phyloP scores from a whole-genome alignment of 2,113 vertebrate genomes.

The Ciconia boyciana region DNA sequence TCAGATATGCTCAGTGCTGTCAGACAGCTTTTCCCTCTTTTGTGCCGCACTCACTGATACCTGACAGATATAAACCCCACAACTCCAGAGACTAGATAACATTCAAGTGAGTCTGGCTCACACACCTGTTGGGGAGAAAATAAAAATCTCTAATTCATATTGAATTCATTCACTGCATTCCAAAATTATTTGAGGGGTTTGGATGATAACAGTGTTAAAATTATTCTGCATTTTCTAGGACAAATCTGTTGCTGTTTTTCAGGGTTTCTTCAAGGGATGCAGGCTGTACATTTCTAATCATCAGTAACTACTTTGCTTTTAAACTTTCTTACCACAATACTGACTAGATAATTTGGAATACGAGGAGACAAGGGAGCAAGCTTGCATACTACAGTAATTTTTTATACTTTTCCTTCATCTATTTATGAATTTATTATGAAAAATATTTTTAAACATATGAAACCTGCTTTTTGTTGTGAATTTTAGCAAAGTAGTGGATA shows the following conservation, averaged over 20 bases:
- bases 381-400: conserved; percentile 54
- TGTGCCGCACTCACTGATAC: not conserved
- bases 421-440: conserved; percentile 71
- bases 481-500: conserved; percentile 30
- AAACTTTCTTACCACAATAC: conserved; percentile 6
- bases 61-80: not conserved
- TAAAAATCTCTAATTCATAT: conserved; percentile 63
- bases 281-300: conserved; percentile 34
- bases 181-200: conserved; percentile 22
- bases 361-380: conserved; percentile 50
- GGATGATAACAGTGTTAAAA: conserved; percentile 45
- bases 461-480: conserved; percentile 53
- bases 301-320: conserved; percentile 30
- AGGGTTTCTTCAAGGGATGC: conserved; percentile 29
- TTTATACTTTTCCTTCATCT: conserved; percentile 67
- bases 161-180: conserved; percentile 67
- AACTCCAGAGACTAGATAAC: not conserved
- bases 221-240: conserved; percentile 52
- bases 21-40: not conserved
- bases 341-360: conserved; percentile 17
- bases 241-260: conserved; percentile 40
- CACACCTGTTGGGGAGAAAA: conserved; percentile 6
- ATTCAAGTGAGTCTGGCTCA: not conserved
- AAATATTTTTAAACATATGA: conserved; percentile 67
- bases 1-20: not conserved